Conservation (phyloP, 2,113 vertebrate genomes). For the Nibea albiflora region DNA sequence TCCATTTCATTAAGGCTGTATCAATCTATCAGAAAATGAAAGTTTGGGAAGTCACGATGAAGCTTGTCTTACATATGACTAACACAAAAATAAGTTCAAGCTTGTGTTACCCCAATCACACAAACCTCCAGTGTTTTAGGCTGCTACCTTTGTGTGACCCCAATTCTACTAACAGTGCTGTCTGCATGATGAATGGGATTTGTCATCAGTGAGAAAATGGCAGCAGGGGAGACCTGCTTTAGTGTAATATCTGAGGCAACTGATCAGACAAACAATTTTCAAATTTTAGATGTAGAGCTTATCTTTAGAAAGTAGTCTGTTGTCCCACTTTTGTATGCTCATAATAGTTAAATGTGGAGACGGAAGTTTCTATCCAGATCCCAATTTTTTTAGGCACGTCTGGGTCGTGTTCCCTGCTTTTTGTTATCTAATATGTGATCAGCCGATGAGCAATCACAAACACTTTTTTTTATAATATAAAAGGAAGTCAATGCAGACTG, state of each 20-base stretch:
- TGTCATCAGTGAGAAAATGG: constrained; percentile 24
- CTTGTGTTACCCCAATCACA: constrained; percentile 36
- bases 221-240: constrained; percentile 2
- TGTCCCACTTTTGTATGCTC: constrained; percentile 14
- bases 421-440: not conserved
- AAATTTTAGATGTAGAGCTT: constrained; percentile 4
- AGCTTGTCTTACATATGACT: no score
- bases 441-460: not conserved
- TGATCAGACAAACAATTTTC: constrained; percentile 21
- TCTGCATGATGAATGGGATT: constrained; percentile 32
- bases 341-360: constrained; percentile 6
- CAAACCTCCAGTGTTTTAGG: not conserved
- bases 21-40: no score
- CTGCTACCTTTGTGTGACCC: constrained; percentile 28
- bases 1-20: not conserved
- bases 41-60: no score
- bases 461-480: not conserved
- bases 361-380: not conserved
- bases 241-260: constrained; percentile 14
- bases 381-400: constrained; percentile 5
- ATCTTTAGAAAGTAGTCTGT: constrained; percentile 17
- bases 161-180: constrained; percentile 2
- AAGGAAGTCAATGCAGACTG: not conserved
- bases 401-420: not conserved
- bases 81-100: constrained; percentile 2